Conservation (phyloP, 2,888 invertebrate genomes). For the Tetranychus piercei region DNA sequence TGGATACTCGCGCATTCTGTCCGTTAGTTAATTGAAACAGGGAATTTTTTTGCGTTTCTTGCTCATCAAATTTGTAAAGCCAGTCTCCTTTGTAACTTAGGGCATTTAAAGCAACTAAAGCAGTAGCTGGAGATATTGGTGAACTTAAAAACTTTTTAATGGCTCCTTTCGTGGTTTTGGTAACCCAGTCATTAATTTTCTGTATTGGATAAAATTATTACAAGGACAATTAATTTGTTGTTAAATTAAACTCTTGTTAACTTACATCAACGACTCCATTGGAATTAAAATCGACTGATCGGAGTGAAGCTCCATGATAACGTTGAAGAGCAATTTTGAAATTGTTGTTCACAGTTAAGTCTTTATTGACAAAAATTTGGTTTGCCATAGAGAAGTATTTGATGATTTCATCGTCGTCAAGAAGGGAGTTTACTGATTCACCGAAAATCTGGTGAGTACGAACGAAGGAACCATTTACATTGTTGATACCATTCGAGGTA, state of each 20-base stretch:
- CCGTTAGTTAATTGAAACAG: constrained; percentile 25
- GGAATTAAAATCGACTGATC: constrained; percentile 43
- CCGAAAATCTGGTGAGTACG: constrained; percentile 26
- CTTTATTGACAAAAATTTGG: constrained; percentile 46
- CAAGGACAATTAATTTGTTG: background rate
- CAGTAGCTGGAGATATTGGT: constrained; percentile 22
- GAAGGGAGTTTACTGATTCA: constrained; percentile 23
- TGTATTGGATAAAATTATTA: background rate
- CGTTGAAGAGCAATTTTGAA: constrained; percentile 35
- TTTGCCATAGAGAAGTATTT: constrained; percentile 42
- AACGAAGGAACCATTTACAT: constrained; percentile 17
- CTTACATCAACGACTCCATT: constrained; percentile 8
- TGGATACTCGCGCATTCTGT: constrained; percentile 29
- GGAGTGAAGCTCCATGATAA: constrained; percentile 45
- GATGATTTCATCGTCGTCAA: constrained; percentile 20
- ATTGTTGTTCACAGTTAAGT: constrained; percentile 26
- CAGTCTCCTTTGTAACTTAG: constrained; percentile 26
- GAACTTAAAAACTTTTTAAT: constrained; percentile 52
- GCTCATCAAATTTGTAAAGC: constrained; percentile 26
- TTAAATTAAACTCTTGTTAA: background rate
- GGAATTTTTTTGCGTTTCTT: constrained; percentile 24
- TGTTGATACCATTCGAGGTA: background rate
- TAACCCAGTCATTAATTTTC: constrained; percentile 58
- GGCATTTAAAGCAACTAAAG: constrained; percentile 26
- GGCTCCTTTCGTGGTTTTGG: constrained; percentile 54